These are phyloP conservation scores for Cataglyphis rosenhaueri DNA, from an alignment of 2,888 invertebrate genomes.

Conservation along the genomic window DNA sequence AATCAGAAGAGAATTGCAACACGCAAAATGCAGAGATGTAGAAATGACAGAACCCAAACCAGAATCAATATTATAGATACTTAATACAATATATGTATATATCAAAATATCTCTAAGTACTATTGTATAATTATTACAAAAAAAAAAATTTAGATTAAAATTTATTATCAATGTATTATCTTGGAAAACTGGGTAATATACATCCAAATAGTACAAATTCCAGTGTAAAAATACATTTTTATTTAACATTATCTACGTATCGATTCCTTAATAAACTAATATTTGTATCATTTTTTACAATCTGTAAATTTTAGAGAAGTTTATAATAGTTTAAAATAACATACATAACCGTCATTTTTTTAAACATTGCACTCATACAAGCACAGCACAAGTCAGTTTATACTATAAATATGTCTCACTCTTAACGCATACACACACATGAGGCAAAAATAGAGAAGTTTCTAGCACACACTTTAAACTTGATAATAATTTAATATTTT, in stretches of 20 bases:
- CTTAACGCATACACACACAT: neutral
- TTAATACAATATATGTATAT: neutral
- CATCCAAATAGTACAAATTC: neutral
- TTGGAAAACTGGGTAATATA: neutral
- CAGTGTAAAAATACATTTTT: constrained; percentile 46
- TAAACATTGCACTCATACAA: neutral
- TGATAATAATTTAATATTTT: constrained; percentile 12
- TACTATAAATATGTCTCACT: neutral
- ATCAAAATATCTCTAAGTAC: neutral
- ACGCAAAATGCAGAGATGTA: constrained; percentile 92
- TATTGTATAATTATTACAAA: constrained; percentile 19
- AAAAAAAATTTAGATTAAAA: neutral
- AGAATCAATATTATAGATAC: constrained; percentile 68
- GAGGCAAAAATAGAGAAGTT: neutral
- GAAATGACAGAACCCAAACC: constrained; percentile 86
- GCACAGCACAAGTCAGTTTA: neutral
- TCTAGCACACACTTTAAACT: neutral
- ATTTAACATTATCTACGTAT: constrained; percentile 20
- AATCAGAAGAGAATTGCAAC: constrained; percentile 94
- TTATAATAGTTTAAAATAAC: neutral
- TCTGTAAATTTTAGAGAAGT: neutral
- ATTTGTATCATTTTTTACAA: constrained; percentile 28
- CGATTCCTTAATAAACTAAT: neutral
- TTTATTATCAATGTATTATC: neutral
- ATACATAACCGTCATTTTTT: neutral